Evolutionary conservation across 2,113 vertebrate species (phyloP).

Genomic region (Amphiprion percula): DNA sequence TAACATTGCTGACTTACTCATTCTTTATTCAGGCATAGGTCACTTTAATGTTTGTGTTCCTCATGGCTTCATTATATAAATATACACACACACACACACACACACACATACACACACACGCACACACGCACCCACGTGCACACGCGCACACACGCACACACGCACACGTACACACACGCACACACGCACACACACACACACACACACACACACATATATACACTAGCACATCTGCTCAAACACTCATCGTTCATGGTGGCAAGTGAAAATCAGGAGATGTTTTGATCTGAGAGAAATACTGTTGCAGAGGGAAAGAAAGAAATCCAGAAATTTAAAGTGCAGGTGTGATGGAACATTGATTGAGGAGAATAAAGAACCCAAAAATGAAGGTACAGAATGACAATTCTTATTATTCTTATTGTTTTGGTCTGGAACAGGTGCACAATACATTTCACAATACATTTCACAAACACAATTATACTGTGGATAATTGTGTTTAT

Average conservation of each 20-base stretch:
- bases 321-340: constrained; percentile 8
- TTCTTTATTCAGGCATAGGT: no score
- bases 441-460: no score
- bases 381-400: background rate
- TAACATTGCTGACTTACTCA: no score
- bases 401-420: no score
- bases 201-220: constrained; percentile 14
- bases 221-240: constrained; percentile 63
- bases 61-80: no score
- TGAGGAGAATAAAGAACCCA: background rate
- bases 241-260: constrained; percentile 18
- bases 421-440: no score
- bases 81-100: no score
- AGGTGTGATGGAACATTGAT: constrained; percentile 1
- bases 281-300: constrained; percentile 55
- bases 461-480: no score
- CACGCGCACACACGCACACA: background rate
- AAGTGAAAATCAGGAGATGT: constrained; percentile 64
- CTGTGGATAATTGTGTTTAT: no score
- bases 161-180: background rate
- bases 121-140: background rate
- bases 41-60: no score
- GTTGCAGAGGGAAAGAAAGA: constrained; percentile 14
- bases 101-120: no score
- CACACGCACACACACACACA: background rate